These are phyloP conservation scores for Oopsacas minuta DNA, from an alignment of 37 sponge, comb jelly and placozoan species.

Conservation along the genomic window DNA sequence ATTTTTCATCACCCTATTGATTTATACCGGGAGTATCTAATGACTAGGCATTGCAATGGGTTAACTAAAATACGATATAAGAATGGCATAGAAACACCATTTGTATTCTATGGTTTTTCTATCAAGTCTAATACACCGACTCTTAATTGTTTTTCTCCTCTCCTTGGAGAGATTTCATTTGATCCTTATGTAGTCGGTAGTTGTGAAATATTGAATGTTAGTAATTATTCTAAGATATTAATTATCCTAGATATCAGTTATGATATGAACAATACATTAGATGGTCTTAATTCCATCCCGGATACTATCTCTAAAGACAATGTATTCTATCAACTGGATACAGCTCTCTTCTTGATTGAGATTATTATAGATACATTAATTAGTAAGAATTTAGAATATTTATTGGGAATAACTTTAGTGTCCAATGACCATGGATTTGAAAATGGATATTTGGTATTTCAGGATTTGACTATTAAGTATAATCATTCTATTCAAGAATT, in stretches of 20 bases:
- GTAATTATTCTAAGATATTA: neutral
- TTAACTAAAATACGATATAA: neutral
- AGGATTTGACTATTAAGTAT: neutral
- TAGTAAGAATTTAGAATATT: neutral
- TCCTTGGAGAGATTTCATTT: neutral
- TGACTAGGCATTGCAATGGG: neutral
- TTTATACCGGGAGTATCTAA: neutral
- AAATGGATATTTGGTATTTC: neutral
- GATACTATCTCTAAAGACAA: neutral
- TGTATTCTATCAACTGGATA: neutral
- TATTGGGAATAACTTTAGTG: neutral
- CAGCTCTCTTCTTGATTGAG: neutral
- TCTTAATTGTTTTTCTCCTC: neutral
- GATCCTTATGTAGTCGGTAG: neutral
- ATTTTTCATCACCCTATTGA: neutral
- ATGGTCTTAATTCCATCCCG: neutral
- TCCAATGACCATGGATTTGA: neutral
- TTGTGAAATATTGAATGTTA: neutral
- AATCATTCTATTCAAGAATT: neutral
- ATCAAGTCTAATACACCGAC: neutral
- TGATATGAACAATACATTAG: neutral
- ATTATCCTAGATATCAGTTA: neutral
- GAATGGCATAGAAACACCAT: neutral
- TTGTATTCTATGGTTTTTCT: neutral
- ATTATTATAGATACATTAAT: neutral